Evolutionary conservation across 1,140 invertebrate species (phyloP).

Genomic region (Nasonia giraulti): DNA sequence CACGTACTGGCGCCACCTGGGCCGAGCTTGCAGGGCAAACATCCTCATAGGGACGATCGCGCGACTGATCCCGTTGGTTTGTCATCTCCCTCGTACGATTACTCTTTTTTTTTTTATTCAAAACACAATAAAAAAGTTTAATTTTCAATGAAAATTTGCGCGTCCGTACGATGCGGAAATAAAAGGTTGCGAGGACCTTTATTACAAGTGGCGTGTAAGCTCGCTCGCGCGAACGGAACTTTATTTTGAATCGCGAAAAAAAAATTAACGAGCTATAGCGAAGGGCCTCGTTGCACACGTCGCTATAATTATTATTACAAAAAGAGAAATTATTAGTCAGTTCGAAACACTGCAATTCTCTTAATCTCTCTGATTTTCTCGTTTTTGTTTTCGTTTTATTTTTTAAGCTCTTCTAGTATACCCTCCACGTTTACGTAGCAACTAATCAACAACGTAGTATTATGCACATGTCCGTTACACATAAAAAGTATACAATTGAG

Average conservation of each 20-base stretch:
- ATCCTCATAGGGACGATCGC: background rate
- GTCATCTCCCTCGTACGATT: background rate
- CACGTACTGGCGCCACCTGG: no score
- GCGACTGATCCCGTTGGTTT: slow-evolving; percentile 4
- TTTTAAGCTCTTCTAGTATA: slow-evolving; percentile 46
- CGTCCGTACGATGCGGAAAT: background rate
- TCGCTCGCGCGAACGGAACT: no score
- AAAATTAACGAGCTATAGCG: background rate
- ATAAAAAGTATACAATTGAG: slow-evolving; percentile 52
- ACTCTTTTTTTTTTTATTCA: background rate
- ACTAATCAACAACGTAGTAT: slow-evolving; percentile 57
- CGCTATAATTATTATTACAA: background rate
- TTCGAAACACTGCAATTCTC: background rate
- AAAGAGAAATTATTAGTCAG: slow-evolving; percentile 4
- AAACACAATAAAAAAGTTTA: background rate
- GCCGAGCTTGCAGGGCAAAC: no score
- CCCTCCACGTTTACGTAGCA: slow-evolving; percentile 37
- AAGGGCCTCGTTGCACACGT: background rate
- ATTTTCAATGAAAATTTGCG: background rate
- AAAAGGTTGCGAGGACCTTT: background rate
- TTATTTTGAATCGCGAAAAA: no score
- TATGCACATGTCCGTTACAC: slow-evolving; percentile 42
- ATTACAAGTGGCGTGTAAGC: background rate
- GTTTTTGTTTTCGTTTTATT: background rate
- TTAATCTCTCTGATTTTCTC: background rate